Evolutionary conservation across 2,888 invertebrate genomes (phyloP), one percentile per base, ranked within the genome.

Genomic region (Strigamia crassipes): DNA sequence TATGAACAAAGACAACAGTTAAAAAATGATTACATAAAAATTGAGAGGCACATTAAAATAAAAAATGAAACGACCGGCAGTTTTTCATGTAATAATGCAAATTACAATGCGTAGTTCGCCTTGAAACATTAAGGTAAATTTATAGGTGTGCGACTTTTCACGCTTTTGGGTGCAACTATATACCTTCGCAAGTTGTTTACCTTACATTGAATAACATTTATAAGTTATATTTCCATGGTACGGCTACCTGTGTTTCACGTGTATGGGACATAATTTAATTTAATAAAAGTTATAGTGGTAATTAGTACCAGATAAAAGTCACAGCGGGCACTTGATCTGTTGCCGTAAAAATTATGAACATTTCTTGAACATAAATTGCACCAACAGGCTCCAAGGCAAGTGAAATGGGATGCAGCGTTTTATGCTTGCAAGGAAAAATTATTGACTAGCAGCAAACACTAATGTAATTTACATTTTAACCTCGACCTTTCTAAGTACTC

Each of bases 241-340:
- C 12, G 31, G 73, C 66, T 61, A 81, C 81, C 81, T 81, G 81
- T 61, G 61, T 81, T 81, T 41, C 34, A 61, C 56, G 31, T 34
- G 81, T 18, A 56, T 56, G 15, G 81, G 42, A 42, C 42, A 66
- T 81, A 81, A 81, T 66, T 81, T 81, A 81, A 66, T 81, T 81
- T 81, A 41, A 81, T 66, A 34, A 23, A 31, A 38, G 66, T 80
- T 80, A 27, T 51, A 80, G 80, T 56, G 66, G 41, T 81, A 81
- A 81, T 81, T 81, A 81, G 66, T 61, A 81, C 34, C n/a, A 81
- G 81, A 81, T 81, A 81, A 81, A 81, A 81, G 81, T 61, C 81
- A 81, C 81, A 81, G 66, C 81, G 34, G 81, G 66, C 61, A 18
- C 34, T 56, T 23, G 80, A 41, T 51, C 51, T 51, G 31, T 18